These are phyloP conservation scores for Sinocyclocheilus anophthalmus DNA, from an alignment of 2,113 vertebrate genomes.

Conservation along the genomic window DNA sequence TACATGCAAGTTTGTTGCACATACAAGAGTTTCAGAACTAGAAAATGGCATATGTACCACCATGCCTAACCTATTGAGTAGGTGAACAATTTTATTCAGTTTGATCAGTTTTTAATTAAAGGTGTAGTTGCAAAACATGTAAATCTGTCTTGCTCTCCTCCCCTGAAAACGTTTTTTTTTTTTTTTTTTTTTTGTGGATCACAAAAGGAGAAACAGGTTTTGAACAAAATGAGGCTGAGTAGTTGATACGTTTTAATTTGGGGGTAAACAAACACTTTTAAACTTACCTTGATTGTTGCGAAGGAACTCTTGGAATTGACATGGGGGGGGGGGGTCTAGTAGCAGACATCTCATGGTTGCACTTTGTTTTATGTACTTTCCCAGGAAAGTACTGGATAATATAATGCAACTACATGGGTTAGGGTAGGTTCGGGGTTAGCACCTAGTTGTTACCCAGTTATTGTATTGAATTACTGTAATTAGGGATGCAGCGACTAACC, in stretches of 20 bases:
- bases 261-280: not conserved
- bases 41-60: not conserved
- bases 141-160: not conserved
- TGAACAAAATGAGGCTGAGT: not conserved
- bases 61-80: not conserved
- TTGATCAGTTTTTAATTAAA: not conserved
- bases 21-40: not conserved
- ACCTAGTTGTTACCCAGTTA: not conserved
- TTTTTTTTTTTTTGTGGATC: not conserved
- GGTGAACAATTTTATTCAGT: not conserved
- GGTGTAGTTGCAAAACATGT: not conserved
- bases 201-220: not conserved
- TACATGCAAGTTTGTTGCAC: not conserved
- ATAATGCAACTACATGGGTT: not conserved
- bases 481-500: no score
- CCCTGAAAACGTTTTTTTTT: not conserved
- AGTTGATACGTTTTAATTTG: not conserved
- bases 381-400: not conserved
- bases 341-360: not conserved
- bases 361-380: not conserved
- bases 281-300: not conserved
- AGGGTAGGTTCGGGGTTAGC: not conserved
- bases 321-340: not conserved
- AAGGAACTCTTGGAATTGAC: not conserved
- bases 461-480: not conserved